Base-by-base conservation (phyloP, 2,888 invertebrate species). In the Hoplodrina blanda region DNA sequence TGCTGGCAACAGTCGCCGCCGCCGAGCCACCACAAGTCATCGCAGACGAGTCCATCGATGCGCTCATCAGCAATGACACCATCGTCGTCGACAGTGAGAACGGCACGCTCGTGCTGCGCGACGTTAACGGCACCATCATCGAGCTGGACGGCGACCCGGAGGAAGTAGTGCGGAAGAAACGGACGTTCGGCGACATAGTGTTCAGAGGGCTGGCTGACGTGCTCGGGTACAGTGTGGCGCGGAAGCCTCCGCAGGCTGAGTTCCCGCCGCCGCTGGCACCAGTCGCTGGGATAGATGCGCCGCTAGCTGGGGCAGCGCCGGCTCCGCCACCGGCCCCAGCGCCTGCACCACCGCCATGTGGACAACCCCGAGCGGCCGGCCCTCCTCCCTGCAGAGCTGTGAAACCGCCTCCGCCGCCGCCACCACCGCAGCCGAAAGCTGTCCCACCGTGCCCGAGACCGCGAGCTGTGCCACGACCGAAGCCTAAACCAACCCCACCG, bases 181-280 rank as follows among this genome's bases (percentile, higher is more conserved):
- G 96, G 65, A 96, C 96, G 0, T 96, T 96, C 82, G 96, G 96
- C 10, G 95, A 96, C 66, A 89, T 96, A 75, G 95, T 96, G 85
- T 96, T 96, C 82, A 88, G 95, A 68, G 96, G 96, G 2, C 85
- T 96, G n/a, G 96, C 96, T 11, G 96, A 96, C 75, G 96, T 93
- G 71, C 89, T 96, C 20, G 96, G 96, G 3, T 96, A 96, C 84
- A 91, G 84, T 75, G 92, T 96, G 56, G 92, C 91, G 50, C 87
- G 94, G 62, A 95, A 92, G 75, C 92, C 94, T 17, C 90, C 92
- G 7, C 91, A 91, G 67, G 86, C 89, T 13, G 90, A 89, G 20
- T 94, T 95, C 79, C 96, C 96, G 44, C 95, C 96, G 49, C 95
- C 96, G 15, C 83, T 96, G 8, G 92, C 92, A 1, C 95, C 93